Percentiles rank a stretch among this genome's conserved stretches.
Evolutionary conservation across 92 coral and sea anemone species (phyloP).

Genomic region (Bergia puertoricense): DNA sequence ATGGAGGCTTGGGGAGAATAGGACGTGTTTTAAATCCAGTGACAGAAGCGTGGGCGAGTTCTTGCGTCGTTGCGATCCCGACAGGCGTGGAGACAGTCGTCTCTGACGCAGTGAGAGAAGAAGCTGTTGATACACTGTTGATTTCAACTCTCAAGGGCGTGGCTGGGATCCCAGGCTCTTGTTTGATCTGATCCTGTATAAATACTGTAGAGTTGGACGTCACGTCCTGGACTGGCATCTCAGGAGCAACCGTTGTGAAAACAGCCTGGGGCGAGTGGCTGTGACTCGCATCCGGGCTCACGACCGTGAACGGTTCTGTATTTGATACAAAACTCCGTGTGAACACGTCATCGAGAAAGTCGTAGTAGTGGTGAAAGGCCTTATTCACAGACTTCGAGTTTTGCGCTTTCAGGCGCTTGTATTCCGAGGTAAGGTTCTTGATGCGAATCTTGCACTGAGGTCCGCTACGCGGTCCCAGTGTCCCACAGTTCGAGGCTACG

Average conservation of each 20-base stretch:
- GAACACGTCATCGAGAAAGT: constrained; percentile 62
- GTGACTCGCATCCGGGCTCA: constrained; percentile 13
- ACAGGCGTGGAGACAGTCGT: background rate
- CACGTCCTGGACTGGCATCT: background rate
- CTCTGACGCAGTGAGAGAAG: background rate
- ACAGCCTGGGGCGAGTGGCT: constrained; percentile 11
- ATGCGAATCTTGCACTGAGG: constrained; percentile 86
- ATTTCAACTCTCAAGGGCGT: constrained; percentile 10
- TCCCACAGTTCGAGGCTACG: constrained; percentile 53
- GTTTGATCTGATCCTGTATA: constrained; percentile 31
- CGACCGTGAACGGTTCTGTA: constrained; percentile 11
- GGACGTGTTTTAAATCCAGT: constrained; percentile 28
- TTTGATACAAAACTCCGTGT: constrained; percentile 6
- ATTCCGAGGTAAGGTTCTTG: constrained; percentile 80
- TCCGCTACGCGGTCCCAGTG: constrained; percentile 83
- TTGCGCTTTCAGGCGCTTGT: constrained; percentile 74
- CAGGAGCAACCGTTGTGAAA: constrained; percentile 11
- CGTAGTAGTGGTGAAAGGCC: constrained; percentile 69
- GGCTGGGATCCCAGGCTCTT: constrained; percentile 6
- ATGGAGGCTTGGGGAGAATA: constrained; percentile 33
- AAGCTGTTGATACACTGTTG: background rate
- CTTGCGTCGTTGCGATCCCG: constrained; percentile 8
- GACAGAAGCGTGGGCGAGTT: constrained; percentile 30
- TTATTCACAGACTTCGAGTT: constrained; percentile 52
- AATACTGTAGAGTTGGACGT: background rate